Evolutionary conservation across 2,888 invertebrate species (phyloP).

Genomic region (Melolontha melolontha): DNA sequence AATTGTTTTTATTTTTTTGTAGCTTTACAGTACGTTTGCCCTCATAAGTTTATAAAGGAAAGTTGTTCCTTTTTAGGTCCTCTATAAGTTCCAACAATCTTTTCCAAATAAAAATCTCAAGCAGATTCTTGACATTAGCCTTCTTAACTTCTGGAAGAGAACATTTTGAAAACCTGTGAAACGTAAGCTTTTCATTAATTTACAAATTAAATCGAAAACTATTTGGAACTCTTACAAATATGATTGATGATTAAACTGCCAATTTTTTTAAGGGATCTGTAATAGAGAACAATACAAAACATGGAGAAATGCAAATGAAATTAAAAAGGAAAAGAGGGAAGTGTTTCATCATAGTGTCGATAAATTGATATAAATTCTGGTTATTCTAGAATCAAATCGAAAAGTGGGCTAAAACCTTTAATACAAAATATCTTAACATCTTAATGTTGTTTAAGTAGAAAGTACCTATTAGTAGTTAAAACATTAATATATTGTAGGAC

Average conservation of each 20-base stretch:
- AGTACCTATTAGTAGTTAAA: conserved; percentile 53
- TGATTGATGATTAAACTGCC: conserved; percentile 33
- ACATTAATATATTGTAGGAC: conserved; percentile 55
- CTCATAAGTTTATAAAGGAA: too few species aligned
- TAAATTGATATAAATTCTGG: conserved; percentile 27
- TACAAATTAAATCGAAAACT: too few species aligned
- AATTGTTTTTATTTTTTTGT: too few species aligned
- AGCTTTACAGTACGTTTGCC: too few species aligned
- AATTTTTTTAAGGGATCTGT: conserved; percentile 37
- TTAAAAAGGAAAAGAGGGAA: conserved; percentile 28
- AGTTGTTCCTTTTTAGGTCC: too few species aligned
- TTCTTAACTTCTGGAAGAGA: too few species aligned
- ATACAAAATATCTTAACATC: conserved; percentile 50
- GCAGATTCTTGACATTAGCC: too few species aligned
- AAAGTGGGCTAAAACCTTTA: conserved; percentile 43
- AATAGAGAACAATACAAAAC: conserved; percentile 13
- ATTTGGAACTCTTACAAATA: background rate
- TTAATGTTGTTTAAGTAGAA: conserved; percentile 52
- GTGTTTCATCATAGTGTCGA: conserved; percentile 43
- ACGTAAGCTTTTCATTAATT: too few species aligned
- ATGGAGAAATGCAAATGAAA: too few species aligned
- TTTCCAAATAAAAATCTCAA: too few species aligned
- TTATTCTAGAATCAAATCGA: conserved; percentile 13
- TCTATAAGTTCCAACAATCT: too few species aligned
- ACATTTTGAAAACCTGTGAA: too few species aligned